Evolutionary conservation across 1,140 invertebrate genomes (phyloP), one percentile per base, ranked within the genome.

Genomic region (Meloidogyne floridensis): DNA sequence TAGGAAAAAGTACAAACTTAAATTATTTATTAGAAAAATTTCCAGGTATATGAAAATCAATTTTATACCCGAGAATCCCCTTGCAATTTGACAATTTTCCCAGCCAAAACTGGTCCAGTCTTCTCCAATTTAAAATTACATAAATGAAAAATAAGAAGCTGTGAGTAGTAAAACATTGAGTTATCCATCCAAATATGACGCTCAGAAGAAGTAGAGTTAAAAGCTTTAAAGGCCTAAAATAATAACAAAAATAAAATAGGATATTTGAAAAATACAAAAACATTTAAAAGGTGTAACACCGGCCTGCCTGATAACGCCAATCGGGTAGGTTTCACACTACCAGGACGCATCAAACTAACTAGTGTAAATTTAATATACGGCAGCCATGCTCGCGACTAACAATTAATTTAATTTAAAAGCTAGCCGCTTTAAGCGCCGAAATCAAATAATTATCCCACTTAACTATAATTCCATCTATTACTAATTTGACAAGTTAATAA

Each of bases 131-230:
- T 20, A 32, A 79, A 42, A 72, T 79, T 79, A 11, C 43, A 69
- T 18, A 79, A 69, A 79, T 71, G 65, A 70, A 79, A 79, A 69
- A 51, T 79, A 72, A 79, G 77, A 20, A 79, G 65, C n/a, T 79
- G 10, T 8, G 59, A 79, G 18, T 71, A 69, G 20, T 65, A 79
- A 13, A 79, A 51, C 42, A 79, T 69, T 53, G 77, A 65, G 47
- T 79, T 18, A 51, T 79, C 65, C 54, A 70, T 69, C 77, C 77
- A 79, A 32, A 10, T 10, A 47, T 72, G n/a, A 10, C 15, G 54
- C 15, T 56, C 69, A 42, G 3, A 43, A 69, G n/a, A 42, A 69
- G 53, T 43, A 76, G 51, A 15, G 15, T 47, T 54, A 43, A 76
- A 76, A 5, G 75, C 51, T 43, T 13, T 43, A 43, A 32, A 76